Conservation (phyloP, 2,113 vertebrate species). For the Trichomycterus rosablanca region DNA sequence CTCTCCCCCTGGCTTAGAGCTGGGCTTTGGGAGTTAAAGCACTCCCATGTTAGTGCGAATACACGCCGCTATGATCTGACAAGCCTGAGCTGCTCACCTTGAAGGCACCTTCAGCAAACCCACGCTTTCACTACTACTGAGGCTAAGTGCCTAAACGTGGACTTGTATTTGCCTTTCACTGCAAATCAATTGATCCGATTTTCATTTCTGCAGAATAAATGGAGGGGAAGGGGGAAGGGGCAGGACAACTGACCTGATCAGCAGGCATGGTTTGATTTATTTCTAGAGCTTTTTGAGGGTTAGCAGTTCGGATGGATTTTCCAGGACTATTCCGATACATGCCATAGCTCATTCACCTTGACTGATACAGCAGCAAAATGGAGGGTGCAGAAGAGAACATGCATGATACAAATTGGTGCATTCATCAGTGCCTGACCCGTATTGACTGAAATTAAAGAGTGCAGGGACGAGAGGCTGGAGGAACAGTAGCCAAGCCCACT, state of each 20-base stretch:
- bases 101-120: constrained; percentile 53
- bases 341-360: neutral
- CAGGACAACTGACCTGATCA: neutral
- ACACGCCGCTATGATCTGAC: constrained; percentile 57
- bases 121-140: constrained; percentile 26
- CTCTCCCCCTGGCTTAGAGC: constrained; percentile 47
- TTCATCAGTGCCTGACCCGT: constrained; percentile 51
- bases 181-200: constrained; percentile 49
- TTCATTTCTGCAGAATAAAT: constrained; percentile 55
- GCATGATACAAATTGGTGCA: constrained; percentile 50
- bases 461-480: constrained; percentile 16
- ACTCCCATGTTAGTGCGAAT: constrained; percentile 60
- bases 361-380: constrained; percentile 14
- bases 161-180: constrained; percentile 32
- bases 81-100: constrained; percentile 61
- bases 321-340: neutral
- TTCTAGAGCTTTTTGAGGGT: constrained; percentile 20
- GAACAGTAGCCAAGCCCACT: constrained; percentile 14
- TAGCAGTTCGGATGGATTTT: constrained; percentile 1
- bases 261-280: constrained; percentile 50
- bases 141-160: constrained; percentile 59
- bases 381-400: constrained; percentile 41
- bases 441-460: constrained; percentile 53
- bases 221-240: constrained; percentile 47
- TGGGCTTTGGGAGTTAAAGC: constrained; percentile 50